Evolutionary conservation across 2,797 vertebrate genomes (phyloP), one percentile per base, ranked within the genome.

Genomic region (Tapera naevia): DNA sequence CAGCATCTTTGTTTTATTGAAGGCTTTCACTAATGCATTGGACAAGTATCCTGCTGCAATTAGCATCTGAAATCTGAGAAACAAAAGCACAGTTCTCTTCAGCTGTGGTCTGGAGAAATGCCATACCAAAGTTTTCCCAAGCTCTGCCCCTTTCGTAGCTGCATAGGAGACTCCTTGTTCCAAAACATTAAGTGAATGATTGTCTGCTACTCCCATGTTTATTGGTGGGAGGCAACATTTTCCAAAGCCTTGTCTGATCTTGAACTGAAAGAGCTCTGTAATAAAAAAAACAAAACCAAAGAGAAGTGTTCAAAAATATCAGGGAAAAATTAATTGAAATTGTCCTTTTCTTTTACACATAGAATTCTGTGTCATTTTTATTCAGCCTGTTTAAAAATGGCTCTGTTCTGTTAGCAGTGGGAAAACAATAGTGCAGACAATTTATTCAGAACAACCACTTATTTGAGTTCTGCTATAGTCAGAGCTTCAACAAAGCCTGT

Each of bases 401-500:
- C 51, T 94, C 70, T 79, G 46, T 45, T 94, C 80, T 93, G 80
- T 92, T 96, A 94, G 89, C 82, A 60, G 62, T 79, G 28, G 56
- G 70, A 95, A 94, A 96, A 93, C 73, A 96, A 89, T 57, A 83
- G 51, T 0, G 2, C 41, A 91, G 94, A 70, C 30, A 91, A 92
- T 93, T 91, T 91, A 95, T 91, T 84, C 76, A 88, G 89, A 92
- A 91, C 62, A 95, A 81, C 88, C 62, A 64, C 82, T 91, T 84
- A 83, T 60, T 84, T 91, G 89, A 95, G 79, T 89, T 88, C 80
- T 89, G 62, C 75, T 86, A 65, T 11, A 88, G 82, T 69, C 69
- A 86, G 87, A 94, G 67, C 46, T 95, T 81, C 66, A 74, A 15
- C 80, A 97, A 91, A 94, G 66, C 73, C 69, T 79, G n/a, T 94